phyloP scores from a whole-genome alignment of 2,888 invertebrate species.

The Heliconius aoede region DNA sequence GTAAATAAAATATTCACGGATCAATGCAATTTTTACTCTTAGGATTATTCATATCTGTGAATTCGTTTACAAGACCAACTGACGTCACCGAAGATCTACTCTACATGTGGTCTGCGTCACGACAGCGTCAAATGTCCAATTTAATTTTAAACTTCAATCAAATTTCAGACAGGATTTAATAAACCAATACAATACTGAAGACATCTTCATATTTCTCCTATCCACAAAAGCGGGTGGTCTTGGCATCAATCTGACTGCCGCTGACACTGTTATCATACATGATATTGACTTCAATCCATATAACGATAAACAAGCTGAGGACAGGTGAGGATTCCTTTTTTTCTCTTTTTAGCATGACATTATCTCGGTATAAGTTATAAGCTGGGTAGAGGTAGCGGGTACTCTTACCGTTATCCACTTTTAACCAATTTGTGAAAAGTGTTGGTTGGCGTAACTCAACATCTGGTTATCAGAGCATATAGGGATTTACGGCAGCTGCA shows the following conservation, averaged over 20 bases:
- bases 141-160: constrained; percentile 4
- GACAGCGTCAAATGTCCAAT: background rate
- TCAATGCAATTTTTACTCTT: too few species aligned
- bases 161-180: constrained; percentile 92
- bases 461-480: too few species aligned
- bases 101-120: background rate
- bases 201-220: constrained; percentile 94
- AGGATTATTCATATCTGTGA: too few species aligned
- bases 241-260: constrained; percentile 96
- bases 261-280: constrained; percentile 97
- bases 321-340: constrained; percentile 79
- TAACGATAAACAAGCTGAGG: constrained; percentile 99
- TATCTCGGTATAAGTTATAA: too few species aligned
- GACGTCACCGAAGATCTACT: too few species aligned
- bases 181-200: constrained; percentile 92
- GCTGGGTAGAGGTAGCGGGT: background rate
- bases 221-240: constrained; percentile 98
- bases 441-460: too few species aligned
- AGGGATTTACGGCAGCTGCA: too few species aligned
- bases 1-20: background rate
- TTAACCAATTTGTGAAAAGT: too few species aligned
- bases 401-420: background rate
- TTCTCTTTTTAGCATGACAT: too few species aligned
- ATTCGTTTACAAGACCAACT: too few species aligned
- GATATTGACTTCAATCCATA: constrained; percentile 99